Base-by-base conservation (phyloP, 2,797 vertebrate species). In the Dallia pectoralis region DNA sequence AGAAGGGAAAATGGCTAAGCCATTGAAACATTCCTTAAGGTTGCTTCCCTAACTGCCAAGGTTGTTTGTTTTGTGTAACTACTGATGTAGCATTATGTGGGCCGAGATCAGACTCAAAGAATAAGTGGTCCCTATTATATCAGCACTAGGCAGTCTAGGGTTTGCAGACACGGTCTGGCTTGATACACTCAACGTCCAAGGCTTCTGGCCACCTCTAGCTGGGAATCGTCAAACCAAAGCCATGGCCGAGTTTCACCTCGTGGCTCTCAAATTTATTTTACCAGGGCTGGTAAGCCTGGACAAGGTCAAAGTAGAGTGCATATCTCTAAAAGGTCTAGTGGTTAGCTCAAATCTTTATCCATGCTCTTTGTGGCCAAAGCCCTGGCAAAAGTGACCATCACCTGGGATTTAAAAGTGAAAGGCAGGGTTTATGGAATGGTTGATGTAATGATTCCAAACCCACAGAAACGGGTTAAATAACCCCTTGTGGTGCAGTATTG, bases 221-320 rank as follows among this genome's bases (percentile, higher is more conserved):
- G 77, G 44, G 88, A 89, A 93, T 91, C 88, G 84, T 73, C 49
- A 68, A 74, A 77, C 82, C 83, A 87, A 89, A 90, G 85, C 86
- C 81, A 73, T 56, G 64, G 22, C 71, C 62, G 64, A 70, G 40
- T 69, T 63, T 72, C 61, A 67, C 67, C 51, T 59, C 40, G 40
- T 44, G 40, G 40, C 2, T 12, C 62, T 70, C 16, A 74, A 47
- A 61, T 64, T 59, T 59, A n/a, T 56, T 76, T 86, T 79, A 85
- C 84, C 82, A 78, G 71, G 82, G 82, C 84, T 87, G 84, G 69
- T 74, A 70, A 61, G 67, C 82, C 85, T 76, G 71, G 87, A 63
- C 69, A 62, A 49, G 51, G 82, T 25, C 67, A 77, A 73, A 27
- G 79, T 15, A 53, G 5, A 27, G 82, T 82, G 72, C 65, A 83